These are phyloP conservation scores for Drosophila meridiana DNA, from an alignment of 2,888 invertebrate genomes.

Conservation along the genomic window DNA sequence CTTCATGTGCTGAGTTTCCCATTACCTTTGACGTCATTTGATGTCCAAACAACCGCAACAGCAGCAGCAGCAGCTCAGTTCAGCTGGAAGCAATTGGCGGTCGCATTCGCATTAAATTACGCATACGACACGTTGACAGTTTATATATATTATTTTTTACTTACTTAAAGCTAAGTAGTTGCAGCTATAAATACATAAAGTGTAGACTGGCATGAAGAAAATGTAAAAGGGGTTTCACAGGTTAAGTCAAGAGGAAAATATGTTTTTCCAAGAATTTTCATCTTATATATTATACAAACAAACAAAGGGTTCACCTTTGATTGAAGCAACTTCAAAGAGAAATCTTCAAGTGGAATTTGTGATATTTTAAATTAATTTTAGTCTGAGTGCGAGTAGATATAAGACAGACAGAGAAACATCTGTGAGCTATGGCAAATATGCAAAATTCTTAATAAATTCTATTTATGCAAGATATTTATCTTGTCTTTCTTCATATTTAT, in stretches of 20 bases:
- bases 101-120: constrained; percentile 53
- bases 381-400: not conserved
- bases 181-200: not conserved
- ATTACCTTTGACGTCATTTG: constrained; percentile 74
- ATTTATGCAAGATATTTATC: not conserved
- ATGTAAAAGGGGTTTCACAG: not conserved
- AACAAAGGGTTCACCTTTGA: not conserved
- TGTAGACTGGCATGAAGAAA: not conserved
- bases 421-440: not conserved
- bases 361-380: not conserved
- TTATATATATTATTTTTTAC: not conserved
- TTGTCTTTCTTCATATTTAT: not conserved
- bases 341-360: not conserved
- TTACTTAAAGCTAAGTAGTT: not conserved
- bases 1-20: constrained; percentile 30
- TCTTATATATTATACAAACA: not conserved
- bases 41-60: constrained; percentile 49
- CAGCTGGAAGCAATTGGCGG: constrained; percentile 41
- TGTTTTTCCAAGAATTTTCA: constrained; percentile 3
- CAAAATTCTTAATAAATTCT: not conserved
- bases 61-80: constrained; percentile 10
- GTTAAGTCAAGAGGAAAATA: constrained; percentile 1
- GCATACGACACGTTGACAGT: constrained; percentile 47
- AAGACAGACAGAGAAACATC: not conserved
- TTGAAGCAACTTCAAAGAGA: not conserved